Base-by-base conservation (phyloP, 1,140 invertebrate genomes). In the Ostrea denselamellosa region DNA sequence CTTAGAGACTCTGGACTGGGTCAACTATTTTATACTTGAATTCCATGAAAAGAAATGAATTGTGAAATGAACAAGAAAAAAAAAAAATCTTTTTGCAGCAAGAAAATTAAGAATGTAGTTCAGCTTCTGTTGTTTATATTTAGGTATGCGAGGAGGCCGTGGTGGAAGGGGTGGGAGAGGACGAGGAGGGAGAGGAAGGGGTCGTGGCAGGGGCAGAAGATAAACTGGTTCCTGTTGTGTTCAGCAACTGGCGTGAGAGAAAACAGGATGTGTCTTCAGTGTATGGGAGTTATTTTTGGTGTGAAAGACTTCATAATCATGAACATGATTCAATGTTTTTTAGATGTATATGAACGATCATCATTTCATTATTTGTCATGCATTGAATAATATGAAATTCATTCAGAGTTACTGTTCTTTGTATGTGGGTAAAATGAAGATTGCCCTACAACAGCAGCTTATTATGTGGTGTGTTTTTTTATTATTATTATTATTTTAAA, bases 91-190 rank as follows among this genome's bases (percentile, higher is more conserved):
- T 12, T 56, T 56, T 56, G 54, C 54, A 56, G 54, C 14, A 3
- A 56, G 54, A 0, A 56, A 0, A 4, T 56, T 56, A 44, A 44
- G 34, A 44, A 2, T 44, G 34, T 5, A 44, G 34, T 44, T 44
- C 34, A 44, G n/a, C 9, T 28, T 83, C 44, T 8, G 8, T 17
- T 5, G 25, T 51, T 0, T 22, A 19, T 44, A 51, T 19, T 22
- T 14, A 86, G 85, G 85, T 28, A 81, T 71, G 28, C 9, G 85
- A 5, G 71, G 85, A 12, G 85, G 85, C 52, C 34, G 62, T 82
- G 84, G 88, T 19, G 87, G 90, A 10, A 28, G 88, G 14, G 86
- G 88, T 53, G 81, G 88, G 19, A 34, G 87, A 7, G 83, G 89
- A 51, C 83, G 85, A 56, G 68, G 83, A 77, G 71, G 88, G 68